These are phyloP conservation scores for Hippocampus guttulatus DNA, from an alignment of 2,113 vertebrate genomes.

Conservation along the genomic window DNA sequence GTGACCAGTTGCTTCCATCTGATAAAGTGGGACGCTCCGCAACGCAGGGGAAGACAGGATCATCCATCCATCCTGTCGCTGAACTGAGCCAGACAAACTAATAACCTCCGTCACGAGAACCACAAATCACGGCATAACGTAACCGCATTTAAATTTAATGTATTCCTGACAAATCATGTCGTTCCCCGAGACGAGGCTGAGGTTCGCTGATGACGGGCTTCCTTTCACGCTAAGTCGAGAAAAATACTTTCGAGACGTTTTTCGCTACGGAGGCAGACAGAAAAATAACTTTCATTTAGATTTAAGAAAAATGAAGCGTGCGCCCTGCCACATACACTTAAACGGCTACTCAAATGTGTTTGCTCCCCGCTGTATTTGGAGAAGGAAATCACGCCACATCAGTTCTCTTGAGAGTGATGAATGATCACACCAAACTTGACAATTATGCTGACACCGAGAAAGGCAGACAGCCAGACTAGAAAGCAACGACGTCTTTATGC, in stretches of 20 bases:
- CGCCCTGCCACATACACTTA: background rate
- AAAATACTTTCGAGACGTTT: constrained; percentile 5
- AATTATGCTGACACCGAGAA: constrained; percentile 61
- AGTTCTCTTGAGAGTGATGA: constrained; percentile 51
- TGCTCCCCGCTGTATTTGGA: constrained; percentile 23
- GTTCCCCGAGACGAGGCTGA: background rate
- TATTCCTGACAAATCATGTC: background rate
- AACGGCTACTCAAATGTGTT: constrained; percentile 21
- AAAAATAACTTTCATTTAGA: constrained; percentile 3
- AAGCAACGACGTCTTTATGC: constrained; percentile 56
- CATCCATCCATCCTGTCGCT: constrained; percentile 6
- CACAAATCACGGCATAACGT: constrained; percentile 11
- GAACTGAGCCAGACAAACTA: constrained; percentile 25
- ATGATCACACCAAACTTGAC: constrained; percentile 63
- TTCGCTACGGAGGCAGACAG: background rate
- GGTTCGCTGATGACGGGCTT: constrained; percentile 7
- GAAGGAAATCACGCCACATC: constrained; percentile 39
- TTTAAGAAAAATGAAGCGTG: background rate
- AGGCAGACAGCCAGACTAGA: constrained; percentile 61
- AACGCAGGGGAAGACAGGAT: constrained; percentile 15
- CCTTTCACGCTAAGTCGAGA: constrained; percentile 1
- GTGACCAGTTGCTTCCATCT: constrained; percentile 17
- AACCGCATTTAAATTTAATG: constrained; percentile 15
- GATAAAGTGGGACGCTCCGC: constrained; percentile 4
- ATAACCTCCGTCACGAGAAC: constrained; percentile 29